Conservation (phyloP, 2,888 invertebrate species). For the Actias luna region DNA sequence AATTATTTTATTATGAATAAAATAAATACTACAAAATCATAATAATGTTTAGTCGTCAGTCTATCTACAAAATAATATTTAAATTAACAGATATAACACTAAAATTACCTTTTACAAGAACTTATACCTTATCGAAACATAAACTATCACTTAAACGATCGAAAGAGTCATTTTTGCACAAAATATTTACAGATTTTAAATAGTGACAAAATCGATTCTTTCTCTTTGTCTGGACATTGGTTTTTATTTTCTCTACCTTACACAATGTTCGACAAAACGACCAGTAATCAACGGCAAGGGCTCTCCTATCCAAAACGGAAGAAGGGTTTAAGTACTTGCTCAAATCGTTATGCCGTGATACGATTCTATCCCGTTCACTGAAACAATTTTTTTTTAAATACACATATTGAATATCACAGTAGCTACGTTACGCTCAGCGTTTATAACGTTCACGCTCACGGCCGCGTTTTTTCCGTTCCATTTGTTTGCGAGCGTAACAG, state of each 20-base stretch:
- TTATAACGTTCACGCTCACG: no score
- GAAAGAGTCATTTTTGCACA: conserved; percentile 74
- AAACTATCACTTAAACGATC: conserved; percentile 73
- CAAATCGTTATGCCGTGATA: conserved; percentile 61
- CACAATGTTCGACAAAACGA: conserved; percentile 86
- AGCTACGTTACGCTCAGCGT: no score
- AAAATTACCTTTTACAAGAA: neutral
- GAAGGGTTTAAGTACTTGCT: conserved; percentile 73
- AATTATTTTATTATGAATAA: neutral
- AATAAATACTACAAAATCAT: neutral
- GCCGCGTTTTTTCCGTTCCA: no score
- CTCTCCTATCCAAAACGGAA: conserved; percentile 75
- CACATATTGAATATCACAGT: no score
- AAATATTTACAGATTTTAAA: conserved; percentile 82
- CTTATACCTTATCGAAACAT: conserved; percentile 32
- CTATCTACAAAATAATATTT: neutral
- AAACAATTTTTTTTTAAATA: no score
- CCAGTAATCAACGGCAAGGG: conserved; percentile 86
- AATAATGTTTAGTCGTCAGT: neutral
- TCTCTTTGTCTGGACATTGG: conserved; percentile 82
- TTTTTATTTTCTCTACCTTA: conserved; percentile 84
- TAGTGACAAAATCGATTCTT: conserved; percentile 91
- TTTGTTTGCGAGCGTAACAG: no score
- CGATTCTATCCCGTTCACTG: conserved; percentile 72
- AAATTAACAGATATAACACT: neutral